Evolutionary conservation across 2,797 vertebrate species (phyloP), one percentile per base, ranked within the genome.

Genomic region (Prunella strophiata): DNA sequence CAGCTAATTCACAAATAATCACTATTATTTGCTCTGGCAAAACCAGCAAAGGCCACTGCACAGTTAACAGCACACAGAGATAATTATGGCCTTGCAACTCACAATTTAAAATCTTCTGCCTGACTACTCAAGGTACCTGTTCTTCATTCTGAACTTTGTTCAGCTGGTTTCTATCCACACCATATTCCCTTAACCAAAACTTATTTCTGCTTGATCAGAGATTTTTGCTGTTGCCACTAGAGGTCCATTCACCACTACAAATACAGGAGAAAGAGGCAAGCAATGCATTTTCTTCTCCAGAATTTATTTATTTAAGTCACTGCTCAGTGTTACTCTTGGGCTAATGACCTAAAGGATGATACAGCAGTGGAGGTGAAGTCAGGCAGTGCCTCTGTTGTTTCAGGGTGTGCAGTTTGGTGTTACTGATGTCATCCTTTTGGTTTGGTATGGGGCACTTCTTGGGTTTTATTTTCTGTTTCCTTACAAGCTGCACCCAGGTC

Each of bases 221-320:
- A 94, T 97, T 96, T 97, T 96, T 94, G 68, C 59, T 96, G 88
- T 88, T 94, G 88, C 97, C 98, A 96, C 97, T 97, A 98, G 98
- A 98, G 96, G 97, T 97, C 97, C 95, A 81, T 93, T 98, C 92
- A 93, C 84, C 73, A 97, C 94, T 93, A 94, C 82, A 92, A 97
- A 96, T 96, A 87, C 10, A 85, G 42, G 91, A 66, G 75, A 68
- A 83, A 83, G 54, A 86, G 26, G 13, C 14, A 84, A 89, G 63
- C 17, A 36, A 27, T 8, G 23, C 9, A 8, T 89, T 80, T 92
- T 71, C 19, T 83, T 77, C 38, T 52, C 32, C 36, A 30, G 25
- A 76, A 66, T 92, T 78, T 76, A 45, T 47, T 88, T 88, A 13
- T 68, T 74, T 43, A 73, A 63, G 38, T 75, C 87, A 40, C 12